Percentiles rank a stretch among this genome's conserved stretches.
phyloP scores from a whole-genome alignment of 2,113 vertebrate genomes.

The Menidia beryllina region DNA sequence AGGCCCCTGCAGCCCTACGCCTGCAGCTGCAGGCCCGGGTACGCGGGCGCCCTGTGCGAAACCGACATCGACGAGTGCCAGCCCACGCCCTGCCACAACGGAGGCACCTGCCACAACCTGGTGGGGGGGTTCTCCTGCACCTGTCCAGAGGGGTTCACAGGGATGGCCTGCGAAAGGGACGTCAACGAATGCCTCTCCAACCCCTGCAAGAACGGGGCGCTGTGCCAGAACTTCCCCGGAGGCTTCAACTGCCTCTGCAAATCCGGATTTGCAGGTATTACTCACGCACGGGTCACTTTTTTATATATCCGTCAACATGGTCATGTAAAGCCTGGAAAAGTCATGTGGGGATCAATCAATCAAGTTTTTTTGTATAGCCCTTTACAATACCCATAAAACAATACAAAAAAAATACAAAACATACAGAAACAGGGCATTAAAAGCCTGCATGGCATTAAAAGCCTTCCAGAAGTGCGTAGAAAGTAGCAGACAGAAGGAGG shows the following conservation, averaged over 20 bases:
- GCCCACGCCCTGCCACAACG: slow-evolving; percentile 94
- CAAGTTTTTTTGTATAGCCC: too few relatives aligned
- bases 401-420: too few relatives aligned
- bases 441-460: slow-evolving; percentile 56
- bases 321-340: slow-evolving; percentile 37
- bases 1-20: slow-evolving; percentile 88
- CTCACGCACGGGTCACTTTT: too few relatives aligned
- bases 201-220: slow-evolving; percentile 92
- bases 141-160: slow-evolving; percentile 92
- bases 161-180: slow-evolving; percentile 95
- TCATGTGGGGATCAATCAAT: slow-evolving; percentile 18
- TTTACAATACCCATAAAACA: too few relatives aligned
- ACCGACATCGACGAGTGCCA: slow-evolving; percentile 92
- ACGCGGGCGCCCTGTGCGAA: slow-evolving; percentile 88
- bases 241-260: slow-evolving; percentile 95
- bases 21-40: slow-evolving; percentile 92
- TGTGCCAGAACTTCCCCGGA: slow-evolving; percentile 97
- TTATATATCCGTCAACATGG: slow-evolving; percentile 52
- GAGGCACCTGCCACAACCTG: slow-evolving; percentile 93
- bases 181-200: slow-evolving; percentile 94
- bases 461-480: too few relatives aligned
- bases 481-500: too few relatives aligned
- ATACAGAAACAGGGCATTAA: too few relatives aligned
- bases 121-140: slow-evolving; percentile 96
- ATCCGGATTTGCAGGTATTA: slow-evolving; percentile 92